Base-by-base conservation (phyloP, 2,797 vertebrate genomes). In the Staurois parvus region DNA sequence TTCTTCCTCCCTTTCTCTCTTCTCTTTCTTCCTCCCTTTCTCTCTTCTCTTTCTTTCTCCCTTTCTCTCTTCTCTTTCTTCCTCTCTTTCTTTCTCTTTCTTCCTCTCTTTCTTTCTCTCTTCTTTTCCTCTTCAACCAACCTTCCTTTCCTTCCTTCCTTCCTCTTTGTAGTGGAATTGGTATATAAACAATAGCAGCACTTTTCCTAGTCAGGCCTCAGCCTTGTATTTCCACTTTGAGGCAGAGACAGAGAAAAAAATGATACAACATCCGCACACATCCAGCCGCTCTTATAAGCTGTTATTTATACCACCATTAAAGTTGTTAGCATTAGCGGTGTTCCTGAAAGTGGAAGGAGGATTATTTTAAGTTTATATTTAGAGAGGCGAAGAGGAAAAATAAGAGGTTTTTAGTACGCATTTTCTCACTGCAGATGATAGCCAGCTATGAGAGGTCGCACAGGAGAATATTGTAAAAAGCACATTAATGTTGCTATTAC, bases 341-440 rank as follows among this genome's bases (percentile, higher is more conserved):
- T 76, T 76, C 64, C 62, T 64, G 64, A 76, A 72, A 85, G 78
- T 85, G 78, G 84, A 80, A 75, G 42, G 77, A 69, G 76, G 78
- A 76, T 78, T 56, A 81, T 85, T 85, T 70, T 85, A 76, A 85
- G 84, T 81, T 85, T 85, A 85, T 85, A 85, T 81, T 85, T 85
- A 85, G 84, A 85, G 64, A 81, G 78, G 78, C 29, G 73, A 62
- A 66, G 62, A 81, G 64, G 68, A 68, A 76, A 85, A 85, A 70
- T 81, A 81, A 70, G 72, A 66, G 84, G 84, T 56, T 85, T 85
- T 85, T 85, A 85, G 78, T 72, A 76, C 68, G 84, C 78, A 81
- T 85, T 76, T 85, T 76, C 78, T 81, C 72, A 69, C 62, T n/a
- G 37, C 64, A 76, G 80, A 85, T 85, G 84, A 81, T 85, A 81